Base-by-base conservation (phyloP, 2,113 vertebrate species). In the Eidolon helvum region DNA sequence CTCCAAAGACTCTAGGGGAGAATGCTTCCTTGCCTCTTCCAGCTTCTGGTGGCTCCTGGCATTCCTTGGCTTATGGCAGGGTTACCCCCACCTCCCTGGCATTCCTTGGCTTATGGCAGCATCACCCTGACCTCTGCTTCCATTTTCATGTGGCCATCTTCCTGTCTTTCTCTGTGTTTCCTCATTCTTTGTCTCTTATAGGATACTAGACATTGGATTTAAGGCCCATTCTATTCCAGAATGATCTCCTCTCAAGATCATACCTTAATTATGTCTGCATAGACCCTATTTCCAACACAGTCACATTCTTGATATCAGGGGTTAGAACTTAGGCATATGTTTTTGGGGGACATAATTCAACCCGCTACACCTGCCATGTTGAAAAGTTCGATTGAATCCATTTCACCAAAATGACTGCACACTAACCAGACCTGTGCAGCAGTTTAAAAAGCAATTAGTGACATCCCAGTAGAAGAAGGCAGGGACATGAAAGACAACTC, bases 1-100 rank as follows among this genome's bases (percentile, higher is more conserved):
- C 45, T 65, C 24, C 6, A 0, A 66, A n/a, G 30, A 0, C 12
- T 68, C n/a, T 9, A 19, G n/a, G 2, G 1, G 1, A 53, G 24
- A 7, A 10, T 0, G 0, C 6, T 7, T 57, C 48, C 59, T 68
- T 4, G 55, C 40, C 33, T 63, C 66, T 45, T 22, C 19, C 30
- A 28, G 83, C n/a, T 57, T 26, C 68, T 53, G 3, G 38, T 11
- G 22, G 15, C 79, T n/a, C 43, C 91, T 50, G 53, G 11, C 4
- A 18, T n/a, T 35, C 57, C 43, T 19, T 11, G 5, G 14, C 38
- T 43, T 14, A 1, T 4, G 7, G 55, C 16, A 30, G 11, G 19
- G 10, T 43, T n/a, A 10, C 14, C 77, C 55, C 1, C 2, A 26
- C 26, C 15, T n/a, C 89, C 43, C 91, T 50, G 53, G 11, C 4